Conservation (phyloP, 1,140 invertebrate genomes). For the Gonatopus flavifemur region DNA sequence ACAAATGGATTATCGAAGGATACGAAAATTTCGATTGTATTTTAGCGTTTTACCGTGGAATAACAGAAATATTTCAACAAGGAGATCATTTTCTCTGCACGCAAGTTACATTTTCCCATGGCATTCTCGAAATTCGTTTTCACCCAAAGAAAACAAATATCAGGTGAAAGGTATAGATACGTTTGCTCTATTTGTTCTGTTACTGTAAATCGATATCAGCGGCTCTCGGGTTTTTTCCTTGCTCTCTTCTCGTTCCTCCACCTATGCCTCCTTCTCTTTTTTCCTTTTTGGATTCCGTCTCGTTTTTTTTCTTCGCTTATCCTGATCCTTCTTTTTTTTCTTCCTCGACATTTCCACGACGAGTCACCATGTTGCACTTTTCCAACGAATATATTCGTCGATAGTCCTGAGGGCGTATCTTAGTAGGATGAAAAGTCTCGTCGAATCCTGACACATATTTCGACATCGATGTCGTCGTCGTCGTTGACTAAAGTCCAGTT, state of each 20-base stretch:
- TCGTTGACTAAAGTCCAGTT: too few relatives aligned
- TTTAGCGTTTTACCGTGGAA: conserved; percentile 2
- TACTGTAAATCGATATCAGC: conserved; percentile 25
- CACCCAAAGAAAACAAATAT: neutral
- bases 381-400: neutral
- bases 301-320: conserved; percentile 11
- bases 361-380: too few relatives aligned
- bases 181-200: conserved; percentile 18
- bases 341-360: neutral
- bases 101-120: neutral
- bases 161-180: neutral
- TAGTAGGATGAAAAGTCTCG: neutral
- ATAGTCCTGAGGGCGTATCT: conserved; percentile 1
- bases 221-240: neutral
- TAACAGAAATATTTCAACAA: neutral
- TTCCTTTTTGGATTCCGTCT: neutral
- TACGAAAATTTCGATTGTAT: too few relatives aligned
- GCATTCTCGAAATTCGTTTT: neutral
- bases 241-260: conserved; percentile 7
- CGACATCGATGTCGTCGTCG: too few relatives aligned
- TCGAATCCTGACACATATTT: conserved; percentile 22
- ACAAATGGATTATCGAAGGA: too few relatives aligned
- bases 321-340: neutral
- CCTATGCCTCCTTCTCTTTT: conserved; percentile 1
- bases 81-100: neutral